Evolutionary conservation across 2,797 vertebrate species (phyloP).

Genomic region (Phrynocephalus guinanensis): DNA sequence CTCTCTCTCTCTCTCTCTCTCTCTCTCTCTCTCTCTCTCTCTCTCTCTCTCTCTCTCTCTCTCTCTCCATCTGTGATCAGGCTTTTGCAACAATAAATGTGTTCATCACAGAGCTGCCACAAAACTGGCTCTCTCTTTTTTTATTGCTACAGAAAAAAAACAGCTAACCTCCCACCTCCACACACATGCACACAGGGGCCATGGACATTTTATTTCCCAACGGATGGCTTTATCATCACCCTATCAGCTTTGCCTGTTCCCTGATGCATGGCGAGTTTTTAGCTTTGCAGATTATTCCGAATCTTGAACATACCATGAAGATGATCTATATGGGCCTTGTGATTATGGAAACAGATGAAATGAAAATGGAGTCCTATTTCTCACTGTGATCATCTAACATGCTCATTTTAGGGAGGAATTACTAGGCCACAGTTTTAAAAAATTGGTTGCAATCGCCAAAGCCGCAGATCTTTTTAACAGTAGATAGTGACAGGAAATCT

Average conservation of each 20-base stretch:
- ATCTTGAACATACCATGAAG: slow-evolving; percentile 4
- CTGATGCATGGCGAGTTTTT: neutral
- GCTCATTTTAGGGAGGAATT: slow-evolving; percentile 16
- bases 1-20: no score
- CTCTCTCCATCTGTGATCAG: neutral
- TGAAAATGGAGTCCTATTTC: slow-evolving; percentile 10
- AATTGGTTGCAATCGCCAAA: neutral
- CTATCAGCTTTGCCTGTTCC: slow-evolving; percentile 4
- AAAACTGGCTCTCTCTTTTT: neutral
- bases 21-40: no score
- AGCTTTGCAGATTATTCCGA: slow-evolving; percentile 15
- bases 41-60: neutral
- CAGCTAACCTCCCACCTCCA: neutral
- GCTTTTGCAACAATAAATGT: neutral
- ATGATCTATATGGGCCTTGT: neutral
- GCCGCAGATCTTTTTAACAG: slow-evolving; percentile 11
- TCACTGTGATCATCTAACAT: neutral
- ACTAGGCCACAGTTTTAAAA: neutral
- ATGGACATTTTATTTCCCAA: slow-evolving; percentile 23
- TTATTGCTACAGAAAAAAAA: neutral
- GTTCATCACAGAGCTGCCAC: neutral
- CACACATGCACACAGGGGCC: no score
- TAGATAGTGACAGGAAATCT: slow-evolving; percentile 22
- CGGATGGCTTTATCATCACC: neutral
- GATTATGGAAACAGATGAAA: slow-evolving; percentile 11